Evolutionary conservation across 35 echinoderm and acorn worm species (phyloP).

Genomic region (Ophiothrix spiculata): DNA sequence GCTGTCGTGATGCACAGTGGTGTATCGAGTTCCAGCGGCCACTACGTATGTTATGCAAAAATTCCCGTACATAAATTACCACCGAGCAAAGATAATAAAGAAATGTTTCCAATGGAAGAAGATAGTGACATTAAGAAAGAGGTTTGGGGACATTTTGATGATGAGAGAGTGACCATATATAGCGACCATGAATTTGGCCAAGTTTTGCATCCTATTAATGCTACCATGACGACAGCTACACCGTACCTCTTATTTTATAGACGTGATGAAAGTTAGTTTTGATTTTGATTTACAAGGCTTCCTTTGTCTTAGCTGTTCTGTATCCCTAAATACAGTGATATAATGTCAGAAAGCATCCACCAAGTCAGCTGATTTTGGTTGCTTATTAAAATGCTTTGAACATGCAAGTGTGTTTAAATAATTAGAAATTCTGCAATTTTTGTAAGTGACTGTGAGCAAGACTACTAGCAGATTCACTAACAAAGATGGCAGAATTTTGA

Average conservation of each 20-base stretch:
- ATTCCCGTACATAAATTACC: conserved; percentile 24
- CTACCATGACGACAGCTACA: conserved; percentile 39
- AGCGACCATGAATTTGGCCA: conserved; percentile 48
- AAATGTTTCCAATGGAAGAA: not conserved
- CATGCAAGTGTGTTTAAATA: too few species aligned
- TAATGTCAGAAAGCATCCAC: too few species aligned
- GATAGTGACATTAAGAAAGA: not conserved
- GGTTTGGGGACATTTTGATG: conserved; percentile 74
- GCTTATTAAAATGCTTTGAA: too few species aligned
- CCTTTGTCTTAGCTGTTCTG: not conserved
- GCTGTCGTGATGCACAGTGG: conserved; percentile 92
- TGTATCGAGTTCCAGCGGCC: conserved; percentile 86
- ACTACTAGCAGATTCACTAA: too few species aligned
- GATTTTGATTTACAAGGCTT: not conserved
- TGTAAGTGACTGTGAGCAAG: too few species aligned
- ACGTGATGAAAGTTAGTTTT: not conserved
- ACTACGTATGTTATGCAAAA: conserved; percentile 81
- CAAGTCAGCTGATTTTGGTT: too few species aligned
- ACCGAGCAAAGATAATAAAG: not conserved
- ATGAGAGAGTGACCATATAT: conserved; percentile 53
- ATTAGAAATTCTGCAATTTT: too few species aligned
- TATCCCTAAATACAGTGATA: too few species aligned
- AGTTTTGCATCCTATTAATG: conserved; percentile 33
- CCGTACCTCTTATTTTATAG: conserved; percentile 81
- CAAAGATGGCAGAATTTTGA: too few species aligned